Conservation (phyloP, 2,797 vertebrate genomes). For the Liparis tanakae region DNA sequence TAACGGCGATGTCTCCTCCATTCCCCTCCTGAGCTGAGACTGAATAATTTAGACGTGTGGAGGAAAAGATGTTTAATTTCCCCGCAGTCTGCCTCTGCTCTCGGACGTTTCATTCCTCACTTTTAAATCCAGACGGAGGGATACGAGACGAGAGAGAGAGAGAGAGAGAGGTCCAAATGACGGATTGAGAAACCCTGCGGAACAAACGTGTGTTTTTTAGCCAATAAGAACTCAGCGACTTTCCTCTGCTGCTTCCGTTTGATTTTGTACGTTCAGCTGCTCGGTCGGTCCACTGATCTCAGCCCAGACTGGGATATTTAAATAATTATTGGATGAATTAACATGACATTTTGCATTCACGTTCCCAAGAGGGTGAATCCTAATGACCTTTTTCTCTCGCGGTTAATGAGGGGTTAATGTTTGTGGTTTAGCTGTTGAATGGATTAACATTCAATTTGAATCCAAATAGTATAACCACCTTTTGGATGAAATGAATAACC, state of each 20-base stretch:
- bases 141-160: conserved; percentile 4
- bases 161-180: conserved; percentile 22
- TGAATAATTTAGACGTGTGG: conserved; percentile 65
- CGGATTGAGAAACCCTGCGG: background rate
- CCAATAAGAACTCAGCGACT: background rate
- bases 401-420: background rate
- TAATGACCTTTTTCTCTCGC: background rate
- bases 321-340: background rate
- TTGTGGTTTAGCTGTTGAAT: background rate
- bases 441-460: background rate
- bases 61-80: conserved; percentile 39
- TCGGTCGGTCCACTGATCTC: background rate
- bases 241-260: background rate
- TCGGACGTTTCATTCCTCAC: conserved; percentile 8
- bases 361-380: background rate
- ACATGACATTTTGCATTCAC: background rate
- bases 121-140: conserved; percentile 17
- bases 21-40: conserved; percentile 43
- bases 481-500: background rate
- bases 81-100: conserved; percentile 31
- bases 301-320: background rate
- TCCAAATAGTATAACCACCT: background rate
- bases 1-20: conserved; percentile 46
- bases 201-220: conserved; percentile 13
- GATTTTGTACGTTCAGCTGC: background rate